These are phyloP conservation scores for Lordiphosa mommai DNA, from an alignment of 1,140 invertebrate genomes.

Conservation along the genomic window DNA sequence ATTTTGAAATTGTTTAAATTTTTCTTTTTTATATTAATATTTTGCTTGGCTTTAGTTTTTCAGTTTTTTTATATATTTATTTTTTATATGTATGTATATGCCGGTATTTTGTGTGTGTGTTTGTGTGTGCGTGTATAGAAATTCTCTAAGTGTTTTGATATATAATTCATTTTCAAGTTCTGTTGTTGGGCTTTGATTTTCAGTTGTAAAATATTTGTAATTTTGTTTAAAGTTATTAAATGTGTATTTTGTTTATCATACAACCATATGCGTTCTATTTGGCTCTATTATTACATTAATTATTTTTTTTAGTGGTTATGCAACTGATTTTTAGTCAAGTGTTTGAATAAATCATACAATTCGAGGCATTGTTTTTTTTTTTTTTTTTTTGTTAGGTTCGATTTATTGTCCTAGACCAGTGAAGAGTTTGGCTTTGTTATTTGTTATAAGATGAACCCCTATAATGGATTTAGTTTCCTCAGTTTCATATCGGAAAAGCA, in stretches of 20 bases:
- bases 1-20: constrained; percentile 23
- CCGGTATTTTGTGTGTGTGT: neutral
- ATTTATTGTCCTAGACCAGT: constrained; percentile 13
- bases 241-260: constrained; percentile 11
- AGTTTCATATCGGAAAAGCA: too few species aligned
- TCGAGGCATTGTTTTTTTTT: constrained; percentile 1
- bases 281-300: constrained; percentile 5
- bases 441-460: neutral
- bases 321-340: neutral
- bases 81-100: neutral
- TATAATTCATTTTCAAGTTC: neutral
- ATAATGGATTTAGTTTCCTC: too few species aligned
- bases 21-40: constrained; percentile 6
- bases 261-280: constrained; percentile 15
- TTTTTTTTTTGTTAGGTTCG: neutral
- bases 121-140: neutral
- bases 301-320: neutral
- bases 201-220: neutral
- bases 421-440: constrained; percentile 2
- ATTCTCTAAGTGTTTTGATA: constrained; percentile 1
- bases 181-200: neutral
- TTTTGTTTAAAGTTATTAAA: neutral
- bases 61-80: constrained; percentile 11
- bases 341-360: neutral
- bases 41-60: constrained; percentile 18